Base-by-base conservation (phyloP, 2,888 invertebrate species). In the Venusia cambrica region DNA sequence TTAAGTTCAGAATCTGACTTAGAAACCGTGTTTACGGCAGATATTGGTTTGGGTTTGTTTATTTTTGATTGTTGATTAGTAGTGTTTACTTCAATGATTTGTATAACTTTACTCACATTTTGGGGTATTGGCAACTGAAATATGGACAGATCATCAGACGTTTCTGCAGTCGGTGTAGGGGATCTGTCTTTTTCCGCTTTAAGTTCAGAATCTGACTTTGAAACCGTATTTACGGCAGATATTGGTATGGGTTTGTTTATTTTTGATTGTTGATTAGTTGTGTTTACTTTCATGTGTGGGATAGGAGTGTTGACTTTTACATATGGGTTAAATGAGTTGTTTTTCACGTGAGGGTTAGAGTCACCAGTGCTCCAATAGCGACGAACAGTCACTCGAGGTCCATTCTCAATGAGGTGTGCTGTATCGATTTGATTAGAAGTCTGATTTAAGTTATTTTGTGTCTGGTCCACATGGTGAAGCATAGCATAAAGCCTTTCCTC, bases 401-500 rank as follows among this genome's bases (percentile, higher is more conserved):
- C 56, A 40, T 56, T 72, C 32, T 73, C 71, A 22, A 66, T 40
- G 26, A 65, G 51, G 26, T 62, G 56, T 13, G 48, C 40, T 40
- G 62, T 68, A 49, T 48, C 44, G 6, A 33, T 36, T 25, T 45
- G 29, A 24, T 69, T 62, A 42, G 53, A 58, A 34, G 39, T 53
- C 4, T 57, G 52, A 46, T 47, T 64, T 43, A 66, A 52, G 56
- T 73, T 69, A 49, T 54, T 57, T 54, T 76, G 75, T 24, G 78
- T 71, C 48, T 73, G 70, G 55, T 85, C 81, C 43, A 73, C 78
- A 74, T 85, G 73, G 60, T 87, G 80, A 53, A 85, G 55, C 74
- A 81, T 77, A 64, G 87, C 77, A 75, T 87, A 85, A 48, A 87
- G 67, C 62, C 72, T 73, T 53, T 78, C 80, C 55, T 87, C 84